phyloP scores from a whole-genome alignment of 2,113 vertebrate genomes.

The Rhodinocichla rosea region DNA sequence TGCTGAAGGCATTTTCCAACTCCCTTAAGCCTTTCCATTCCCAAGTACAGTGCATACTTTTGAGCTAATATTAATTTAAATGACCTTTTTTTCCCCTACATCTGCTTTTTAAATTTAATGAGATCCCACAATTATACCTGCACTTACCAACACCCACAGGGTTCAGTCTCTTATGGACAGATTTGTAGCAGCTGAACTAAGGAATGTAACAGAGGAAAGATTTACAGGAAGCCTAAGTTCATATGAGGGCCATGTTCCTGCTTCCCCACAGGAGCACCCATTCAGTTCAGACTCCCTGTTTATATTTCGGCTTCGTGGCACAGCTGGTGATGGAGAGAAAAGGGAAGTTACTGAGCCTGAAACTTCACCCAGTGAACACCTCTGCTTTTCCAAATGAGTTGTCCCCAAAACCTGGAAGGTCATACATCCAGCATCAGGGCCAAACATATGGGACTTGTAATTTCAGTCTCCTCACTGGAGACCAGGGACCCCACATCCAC shows the following conservation, averaged over 20 bases:
- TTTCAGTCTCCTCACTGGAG: not conserved
- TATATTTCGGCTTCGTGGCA: not conserved
- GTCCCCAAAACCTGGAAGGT: not conserved
- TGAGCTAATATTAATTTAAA: constrained; percentile 49
- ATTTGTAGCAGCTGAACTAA: not conserved
- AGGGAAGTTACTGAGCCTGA: not conserved
- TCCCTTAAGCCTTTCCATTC: constrained; percentile 30
- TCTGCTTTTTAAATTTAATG: constrained; percentile 19
- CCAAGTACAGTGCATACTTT: not conserved
- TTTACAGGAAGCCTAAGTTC: not conserved
- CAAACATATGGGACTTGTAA: not conserved
- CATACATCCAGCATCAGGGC: not conserved
- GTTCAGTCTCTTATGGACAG: not conserved
- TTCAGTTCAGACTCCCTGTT: not conserved
- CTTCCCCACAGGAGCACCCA: not conserved
- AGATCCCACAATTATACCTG: not conserved
- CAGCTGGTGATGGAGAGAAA: not conserved
- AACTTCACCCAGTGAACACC: not conserved
- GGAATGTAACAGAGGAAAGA: not conserved
- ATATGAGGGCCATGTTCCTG: rapidly evolving
- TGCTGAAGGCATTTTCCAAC: constrained; percentile 48
- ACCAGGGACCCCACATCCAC: not conserved
- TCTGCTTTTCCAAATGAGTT: not conserved
- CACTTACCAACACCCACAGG: not conserved
- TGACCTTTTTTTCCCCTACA: not conserved